These are phyloP conservation scores for Nasonovia ribisnigri DNA, from an alignment of 2,888 invertebrate species.

Conservation along the genomic window DNA sequence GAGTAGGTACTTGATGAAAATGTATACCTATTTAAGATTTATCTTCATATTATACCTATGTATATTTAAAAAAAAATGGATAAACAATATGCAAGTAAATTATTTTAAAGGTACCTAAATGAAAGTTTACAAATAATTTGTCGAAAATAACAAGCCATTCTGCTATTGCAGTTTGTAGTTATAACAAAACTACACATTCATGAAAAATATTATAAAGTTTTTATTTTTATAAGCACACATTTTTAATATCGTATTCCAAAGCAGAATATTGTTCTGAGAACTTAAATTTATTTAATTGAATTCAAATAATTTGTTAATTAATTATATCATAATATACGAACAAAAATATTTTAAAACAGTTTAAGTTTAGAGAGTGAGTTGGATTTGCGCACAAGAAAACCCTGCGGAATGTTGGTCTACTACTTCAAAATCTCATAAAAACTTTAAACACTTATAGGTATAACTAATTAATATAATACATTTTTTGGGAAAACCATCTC, in stretches of 20 bases:
- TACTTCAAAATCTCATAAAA: too few species aligned
- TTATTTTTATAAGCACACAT: not conserved
- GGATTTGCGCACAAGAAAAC: too few species aligned
- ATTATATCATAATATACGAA: not conserved
- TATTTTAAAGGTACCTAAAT: not conserved
- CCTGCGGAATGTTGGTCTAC: too few species aligned
- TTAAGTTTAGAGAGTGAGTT: not conserved
- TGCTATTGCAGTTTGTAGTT: too few species aligned
- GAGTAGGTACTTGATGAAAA: not conserved
- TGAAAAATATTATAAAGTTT: too few species aligned
- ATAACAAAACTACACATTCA: too few species aligned
- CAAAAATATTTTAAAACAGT: not conserved
- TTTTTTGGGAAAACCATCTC: too few species aligned
- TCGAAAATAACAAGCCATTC: not conserved
- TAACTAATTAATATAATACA: too few species aligned
- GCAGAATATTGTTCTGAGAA: not conserved
- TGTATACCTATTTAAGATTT: not conserved
- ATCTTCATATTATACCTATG: not conserved
- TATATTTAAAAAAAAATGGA: not conserved
- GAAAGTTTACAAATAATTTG: not conserved
- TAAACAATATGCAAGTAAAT: not conserved
- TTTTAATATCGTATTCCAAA: not conserved
- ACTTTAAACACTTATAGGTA: too few species aligned
- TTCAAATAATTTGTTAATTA: not conserved
- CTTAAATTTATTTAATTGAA: not conserved